These are phyloP conservation scores for Pardalotus punctatus DNA, from an alignment of 2,113 vertebrate genomes.

Conservation along the genomic window DNA sequence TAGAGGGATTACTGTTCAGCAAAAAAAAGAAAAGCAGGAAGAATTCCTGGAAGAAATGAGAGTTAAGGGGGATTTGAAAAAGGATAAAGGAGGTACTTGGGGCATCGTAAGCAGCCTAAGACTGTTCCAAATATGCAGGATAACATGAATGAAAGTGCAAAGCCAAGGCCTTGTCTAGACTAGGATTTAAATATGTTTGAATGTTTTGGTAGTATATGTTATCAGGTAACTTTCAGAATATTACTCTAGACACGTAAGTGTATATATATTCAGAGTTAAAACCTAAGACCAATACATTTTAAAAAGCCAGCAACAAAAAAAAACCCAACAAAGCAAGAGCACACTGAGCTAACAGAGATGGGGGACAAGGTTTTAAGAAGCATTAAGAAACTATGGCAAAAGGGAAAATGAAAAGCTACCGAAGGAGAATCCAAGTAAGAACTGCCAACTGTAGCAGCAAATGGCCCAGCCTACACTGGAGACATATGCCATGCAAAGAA, in stretches of 20 bases:
- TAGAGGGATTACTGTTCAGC: neutral
- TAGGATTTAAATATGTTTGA: neutral
- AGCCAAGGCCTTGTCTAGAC: neutral
- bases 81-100: neutral
- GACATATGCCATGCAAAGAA: neutral
- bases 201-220: neutral
- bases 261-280: neutral
- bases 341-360: neutral
- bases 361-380: neutral
- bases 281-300: neutral
- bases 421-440: neutral
- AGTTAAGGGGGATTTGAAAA: neutral
- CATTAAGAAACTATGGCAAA: neutral
- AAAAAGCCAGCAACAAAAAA: neutral
- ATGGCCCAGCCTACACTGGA: neutral
- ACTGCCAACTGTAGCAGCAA: neutral
- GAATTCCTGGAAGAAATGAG: neutral
- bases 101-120: neutral
- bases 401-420: neutral
- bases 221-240: neutral
- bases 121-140: neutral
- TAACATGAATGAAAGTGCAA: neutral
- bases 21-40: neutral
- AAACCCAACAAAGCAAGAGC: neutral
- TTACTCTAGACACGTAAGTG: accelerated